phyloP scores from a whole-genome alignment of 1,140 invertebrate species.

The Lepeophtheirus salmonis region DNA sequence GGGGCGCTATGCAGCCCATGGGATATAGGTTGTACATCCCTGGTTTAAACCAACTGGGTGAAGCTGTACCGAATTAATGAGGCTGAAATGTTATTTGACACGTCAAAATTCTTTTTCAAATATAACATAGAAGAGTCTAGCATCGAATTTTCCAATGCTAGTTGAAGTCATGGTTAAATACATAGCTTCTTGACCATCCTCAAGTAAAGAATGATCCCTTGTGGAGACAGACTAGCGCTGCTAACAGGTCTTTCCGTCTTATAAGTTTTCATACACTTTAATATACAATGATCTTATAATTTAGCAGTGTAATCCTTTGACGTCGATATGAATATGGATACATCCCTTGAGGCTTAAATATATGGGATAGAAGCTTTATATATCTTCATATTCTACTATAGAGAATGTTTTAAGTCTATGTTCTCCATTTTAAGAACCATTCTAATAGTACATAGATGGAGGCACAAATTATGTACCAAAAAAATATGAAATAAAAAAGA shows the following conservation, averaged over 20 bases:
- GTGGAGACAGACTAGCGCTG: conserved; percentile 84
- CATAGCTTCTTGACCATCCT: conserved; percentile 96
- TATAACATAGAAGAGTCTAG: conserved; percentile 92
- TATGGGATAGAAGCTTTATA: conserved; percentile 94
- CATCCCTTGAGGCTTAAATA: conserved; percentile 80
- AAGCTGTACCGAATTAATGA: conserved; percentile 94
- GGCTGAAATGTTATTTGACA: conserved; percentile 97
- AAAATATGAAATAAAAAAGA: too few relatives aligned
- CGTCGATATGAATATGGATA: conserved; percentile 78
- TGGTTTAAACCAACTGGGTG: conserved; percentile 95
- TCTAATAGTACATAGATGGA: too few relatives aligned
- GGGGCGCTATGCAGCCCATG: too few relatives aligned
- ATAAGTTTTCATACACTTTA: conserved; percentile 75
- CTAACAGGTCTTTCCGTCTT: conserved; percentile 92
- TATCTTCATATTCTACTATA: too few relatives aligned
- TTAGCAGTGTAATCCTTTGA: conserved; percentile 86
- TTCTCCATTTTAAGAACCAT: too few relatives aligned
- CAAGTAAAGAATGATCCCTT: conserved; percentile 70
- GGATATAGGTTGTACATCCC: too few relatives aligned
- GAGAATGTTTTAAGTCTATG: too few relatives aligned
- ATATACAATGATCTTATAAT: conserved; percentile 65
- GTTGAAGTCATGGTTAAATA: conserved; percentile 94
- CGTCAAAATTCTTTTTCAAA: conserved; percentile 98
- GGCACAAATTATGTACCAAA: too few relatives aligned
- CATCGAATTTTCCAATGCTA: conserved; percentile 90